A percentile compares a stretch with the other conserved stretches of the same genome.
These are phyloP conservation scores for Zaprionus camerounensis DNA, from an alignment of 1,140 invertebrate genomes.

Conservation along the genomic window DNA sequence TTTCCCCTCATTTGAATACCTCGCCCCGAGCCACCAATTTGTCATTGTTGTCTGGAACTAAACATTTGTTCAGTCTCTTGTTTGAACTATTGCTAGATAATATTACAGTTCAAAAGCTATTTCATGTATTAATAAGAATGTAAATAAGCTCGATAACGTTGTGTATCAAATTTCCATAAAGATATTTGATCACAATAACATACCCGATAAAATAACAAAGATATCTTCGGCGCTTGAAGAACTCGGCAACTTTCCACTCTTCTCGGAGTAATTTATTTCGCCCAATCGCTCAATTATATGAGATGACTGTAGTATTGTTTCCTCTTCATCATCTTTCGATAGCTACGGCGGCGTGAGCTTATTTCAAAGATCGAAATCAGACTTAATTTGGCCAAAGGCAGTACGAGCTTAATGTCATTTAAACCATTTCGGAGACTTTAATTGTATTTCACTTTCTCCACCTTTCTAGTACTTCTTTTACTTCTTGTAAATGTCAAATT, in stretches of 20 bases:
- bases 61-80: conserved; percentile 7
- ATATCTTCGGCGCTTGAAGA: conserved; percentile 10
- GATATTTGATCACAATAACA: conserved; percentile 10
- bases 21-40: background rate
- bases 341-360: background rate
- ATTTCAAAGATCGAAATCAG: conserved; percentile 31
- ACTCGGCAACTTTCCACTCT: conserved; percentile 33
- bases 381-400: conserved; percentile 12
- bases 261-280: conserved; percentile 8
- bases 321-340: conserved; percentile 32
- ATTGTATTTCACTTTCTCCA: conserved; percentile 33
- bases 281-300: conserved; percentile 18
- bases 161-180: conserved; percentile 24
- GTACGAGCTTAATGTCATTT: conserved; percentile 15
- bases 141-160: conserved; percentile 21
- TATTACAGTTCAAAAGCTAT: conserved; percentile 12
- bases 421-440: conserved; percentile 5
- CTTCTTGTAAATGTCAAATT: conserved; percentile 1
- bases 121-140: conserved; percentile 19
- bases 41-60: conserved; percentile 16
- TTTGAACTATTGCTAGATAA: conserved; percentile 11
- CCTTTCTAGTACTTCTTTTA: conserved; percentile 2
- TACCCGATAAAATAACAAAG: background rate
- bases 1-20: conserved; percentile 3
- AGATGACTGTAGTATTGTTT: conserved; percentile 7